Conservation (phyloP, 2,113 vertebrate genomes). For the Sphaerodactylus townsendi region DNA sequence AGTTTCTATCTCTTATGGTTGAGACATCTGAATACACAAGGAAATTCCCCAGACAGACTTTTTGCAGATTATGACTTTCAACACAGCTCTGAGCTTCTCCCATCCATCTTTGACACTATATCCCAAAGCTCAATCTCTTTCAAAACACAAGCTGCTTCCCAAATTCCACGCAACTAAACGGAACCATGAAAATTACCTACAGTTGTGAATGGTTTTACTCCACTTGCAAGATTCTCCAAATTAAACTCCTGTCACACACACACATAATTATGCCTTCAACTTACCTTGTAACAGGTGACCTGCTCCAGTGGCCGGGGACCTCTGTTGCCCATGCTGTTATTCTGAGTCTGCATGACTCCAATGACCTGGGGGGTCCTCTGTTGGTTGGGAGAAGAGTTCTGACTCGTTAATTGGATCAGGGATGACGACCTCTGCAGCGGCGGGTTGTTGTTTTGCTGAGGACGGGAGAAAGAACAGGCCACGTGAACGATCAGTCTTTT, state of each 20-base stretch:
- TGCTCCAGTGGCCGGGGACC: conserved; percentile 95
- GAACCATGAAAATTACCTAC: neutral
- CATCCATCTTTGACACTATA: neutral
- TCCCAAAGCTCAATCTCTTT: neutral
- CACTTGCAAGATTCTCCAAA: neutral
- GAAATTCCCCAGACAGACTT: neutral
- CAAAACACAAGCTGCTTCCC: neutral
- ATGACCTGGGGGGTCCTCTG: conserved; percentile 86
- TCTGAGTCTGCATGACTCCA: conserved; percentile 82
- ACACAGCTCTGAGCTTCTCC: neutral
- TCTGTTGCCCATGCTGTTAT: conserved; percentile 85
- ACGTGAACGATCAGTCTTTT: conserved; percentile 46
- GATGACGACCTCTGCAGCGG: conserved; percentile 80
- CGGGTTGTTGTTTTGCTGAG: conserved; percentile 76
- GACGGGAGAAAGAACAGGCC: conserved; percentile 45
- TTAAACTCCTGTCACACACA: too few species aligned
- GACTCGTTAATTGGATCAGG: conserved; percentile 86
- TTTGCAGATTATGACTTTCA: neutral
- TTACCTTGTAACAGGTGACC: conserved; percentile 98
- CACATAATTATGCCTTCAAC: neutral
- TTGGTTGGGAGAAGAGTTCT: conserved; percentile 79
- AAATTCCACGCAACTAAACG: too few species aligned
- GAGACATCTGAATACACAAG: neutral
- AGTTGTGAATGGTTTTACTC: neutral
- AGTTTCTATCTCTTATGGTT: rapidly evolving